phyloP scores from a whole-genome alignment of 2,797 vertebrate genomes.

The Acipenser ruthenus region DNA sequence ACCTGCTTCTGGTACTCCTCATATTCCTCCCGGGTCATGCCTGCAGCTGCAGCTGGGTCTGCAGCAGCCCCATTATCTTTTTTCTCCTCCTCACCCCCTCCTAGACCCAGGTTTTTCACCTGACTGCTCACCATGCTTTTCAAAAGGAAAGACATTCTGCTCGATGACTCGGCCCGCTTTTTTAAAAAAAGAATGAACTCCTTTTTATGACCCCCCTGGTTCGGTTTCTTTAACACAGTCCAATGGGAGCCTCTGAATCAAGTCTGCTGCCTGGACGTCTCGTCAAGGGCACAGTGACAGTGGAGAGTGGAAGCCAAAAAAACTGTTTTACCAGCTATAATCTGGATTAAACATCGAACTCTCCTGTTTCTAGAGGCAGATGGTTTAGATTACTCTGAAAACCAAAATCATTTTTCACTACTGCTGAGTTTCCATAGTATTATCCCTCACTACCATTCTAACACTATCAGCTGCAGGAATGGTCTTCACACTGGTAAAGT shows the following conservation, averaged over 20 bases:
- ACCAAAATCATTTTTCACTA: slow-evolving; percentile 45
- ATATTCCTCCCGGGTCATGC: slow-evolving; percentile 94
- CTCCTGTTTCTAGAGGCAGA: slow-evolving; percentile 76
- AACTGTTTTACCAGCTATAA: slow-evolving; percentile 67
- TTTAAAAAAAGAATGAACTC: slow-evolving; percentile 22
- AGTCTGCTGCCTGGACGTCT: slow-evolving; percentile 56
- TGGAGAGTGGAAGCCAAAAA: slow-evolving; percentile 62
- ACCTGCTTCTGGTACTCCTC: slow-evolving; percentile 95
- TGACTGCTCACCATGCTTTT: slow-evolving; percentile 92
- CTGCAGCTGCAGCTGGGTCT: slow-evolving; percentile 82
- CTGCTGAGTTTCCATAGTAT: slow-evolving; percentile 51
- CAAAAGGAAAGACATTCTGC: slow-evolving; percentile 83
- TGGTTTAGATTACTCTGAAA: slow-evolving; percentile 66
- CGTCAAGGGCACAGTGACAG: slow-evolving; percentile 68
- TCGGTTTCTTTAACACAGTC: slow-evolving; percentile 46
- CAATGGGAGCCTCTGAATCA: slow-evolving; percentile 47
- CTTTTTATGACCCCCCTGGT: slow-evolving; percentile 19
- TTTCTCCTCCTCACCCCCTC: slow-evolving; percentile 78
- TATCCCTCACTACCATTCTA: slow-evolving; percentile 18
- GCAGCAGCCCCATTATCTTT: slow-evolving; percentile 71
- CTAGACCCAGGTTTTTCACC: slow-evolving; percentile 86
- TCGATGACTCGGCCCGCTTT: slow-evolving; percentile 22
- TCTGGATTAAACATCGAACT: slow-evolving; percentile 86
- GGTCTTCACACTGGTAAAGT: too few species aligned
- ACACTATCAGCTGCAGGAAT: too few species aligned